These are phyloP conservation scores for Cynodonichthys magdalenae DNA, from an alignment of 2,797 vertebrate species.

Conservation along the genomic window DNA sequence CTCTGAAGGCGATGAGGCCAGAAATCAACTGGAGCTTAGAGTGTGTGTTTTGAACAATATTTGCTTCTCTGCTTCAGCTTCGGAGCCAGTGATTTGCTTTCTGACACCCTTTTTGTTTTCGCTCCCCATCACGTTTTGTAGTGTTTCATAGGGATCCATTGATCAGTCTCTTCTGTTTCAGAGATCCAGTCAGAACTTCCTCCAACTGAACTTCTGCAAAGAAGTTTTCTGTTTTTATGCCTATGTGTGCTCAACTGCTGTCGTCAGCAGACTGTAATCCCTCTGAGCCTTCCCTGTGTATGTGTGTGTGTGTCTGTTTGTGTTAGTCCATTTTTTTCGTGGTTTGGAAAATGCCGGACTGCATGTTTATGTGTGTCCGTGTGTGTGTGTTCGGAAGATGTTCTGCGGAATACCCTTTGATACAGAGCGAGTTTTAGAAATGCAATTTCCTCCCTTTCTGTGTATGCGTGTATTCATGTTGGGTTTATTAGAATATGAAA, in stretches of 20 bases:
- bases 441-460: conserved; percentile 89
- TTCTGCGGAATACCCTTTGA: conserved; percentile 94
- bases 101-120: conserved; percentile 2
- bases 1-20: conserved; percentile 65
- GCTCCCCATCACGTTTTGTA: conserved; percentile 13
- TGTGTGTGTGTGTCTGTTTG: conserved; percentile 48
- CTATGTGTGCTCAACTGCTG: conserved; percentile 82
- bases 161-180: conserved; percentile 30
- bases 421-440: conserved; percentile 96
- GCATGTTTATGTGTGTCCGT: conserved; percentile 68
- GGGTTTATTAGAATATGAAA: conserved; percentile 99
- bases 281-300: conserved; percentile 86
- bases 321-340: conserved; percentile 71
- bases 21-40: conserved; percentile 50
- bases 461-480: conserved; percentile 80
- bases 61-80: conserved; percentile 26
- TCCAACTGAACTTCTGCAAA: conserved; percentile 70
- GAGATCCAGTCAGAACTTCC: conserved; percentile 61
- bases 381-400: conserved; percentile 86
- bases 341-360: conserved; percentile 87
- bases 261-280: conserved; percentile 98
- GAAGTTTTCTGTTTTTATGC: conserved; percentile 74
- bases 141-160: not conserved
- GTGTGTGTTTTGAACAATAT: conserved; percentile 58
- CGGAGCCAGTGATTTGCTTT: conserved; percentile 9